These are phyloP conservation scores for Villa cingulata DNA, from an alignment of 2,888 invertebrate genomes.

Conservation along the genomic window DNA sequence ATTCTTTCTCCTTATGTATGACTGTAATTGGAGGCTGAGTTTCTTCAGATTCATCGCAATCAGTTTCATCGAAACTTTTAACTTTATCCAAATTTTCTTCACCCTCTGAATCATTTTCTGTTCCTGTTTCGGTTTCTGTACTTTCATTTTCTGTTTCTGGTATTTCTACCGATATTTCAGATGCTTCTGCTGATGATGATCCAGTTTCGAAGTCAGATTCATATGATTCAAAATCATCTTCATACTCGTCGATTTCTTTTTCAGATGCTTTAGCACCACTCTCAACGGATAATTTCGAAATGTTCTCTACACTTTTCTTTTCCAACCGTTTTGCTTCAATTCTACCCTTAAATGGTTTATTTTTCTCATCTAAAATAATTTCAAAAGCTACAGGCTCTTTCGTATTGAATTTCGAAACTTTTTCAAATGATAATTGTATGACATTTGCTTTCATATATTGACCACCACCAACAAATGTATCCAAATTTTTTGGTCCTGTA, in stretches of 20 bases:
- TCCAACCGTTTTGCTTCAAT: background rate
- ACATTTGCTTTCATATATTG: background rate
- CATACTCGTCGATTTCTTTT: conserved; percentile 27
- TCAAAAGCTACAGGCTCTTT: conserved; percentile 31
- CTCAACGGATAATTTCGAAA: conserved; percentile 2
- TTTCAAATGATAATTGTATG: background rate
- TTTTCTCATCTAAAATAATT: conserved; percentile 13
- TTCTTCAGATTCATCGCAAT: conserved; percentile 23
- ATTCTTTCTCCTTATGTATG: conserved; percentile 33
- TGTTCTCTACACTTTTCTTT: conserved; percentile 2
- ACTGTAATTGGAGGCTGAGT: conserved; percentile 30
- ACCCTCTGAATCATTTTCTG: background rate
- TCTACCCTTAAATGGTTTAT: conserved; percentile 1
- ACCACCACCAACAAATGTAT: background rate
- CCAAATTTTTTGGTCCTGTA: conserved; percentile 7
- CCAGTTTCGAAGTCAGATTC: conserved; percentile 43
- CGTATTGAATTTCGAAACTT: background rate
- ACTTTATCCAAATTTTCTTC: background rate
- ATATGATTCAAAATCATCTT: conserved; percentile 45
- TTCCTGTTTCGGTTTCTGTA: background rate
- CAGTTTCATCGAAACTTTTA: background rate
- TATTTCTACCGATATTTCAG: background rate
- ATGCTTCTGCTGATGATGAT: conserved; percentile 15
- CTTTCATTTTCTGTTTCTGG: background rate
- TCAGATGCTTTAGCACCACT: conserved; percentile 2